phyloP scores from a whole-genome alignment of 2,113 vertebrate genomes.

The Pteropus alecto region DNA sequence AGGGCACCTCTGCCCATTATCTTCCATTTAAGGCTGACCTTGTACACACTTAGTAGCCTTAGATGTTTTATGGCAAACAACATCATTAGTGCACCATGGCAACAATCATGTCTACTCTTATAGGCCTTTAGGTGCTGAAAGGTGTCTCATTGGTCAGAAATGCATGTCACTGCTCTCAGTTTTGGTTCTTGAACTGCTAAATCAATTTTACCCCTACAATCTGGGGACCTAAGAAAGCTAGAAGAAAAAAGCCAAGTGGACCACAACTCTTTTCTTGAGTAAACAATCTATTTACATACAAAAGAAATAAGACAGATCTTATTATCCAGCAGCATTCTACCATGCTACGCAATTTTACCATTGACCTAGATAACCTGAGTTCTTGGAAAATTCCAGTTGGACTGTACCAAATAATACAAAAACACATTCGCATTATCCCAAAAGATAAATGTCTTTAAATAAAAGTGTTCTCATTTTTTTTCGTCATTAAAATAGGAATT shows the following conservation, averaged over 20 bases:
- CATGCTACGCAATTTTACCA: not conserved
- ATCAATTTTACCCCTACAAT: not conserved
- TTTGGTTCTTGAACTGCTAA: not conserved
- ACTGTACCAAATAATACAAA: not conserved
- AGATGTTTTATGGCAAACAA: not conserved
- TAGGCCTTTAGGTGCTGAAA: not conserved
- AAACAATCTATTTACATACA: not conserved
- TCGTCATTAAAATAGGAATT: not conserved
- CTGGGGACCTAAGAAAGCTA: not conserved
- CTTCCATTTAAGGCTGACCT: not conserved
- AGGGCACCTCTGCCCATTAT: not conserved
- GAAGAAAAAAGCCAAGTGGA: not conserved
- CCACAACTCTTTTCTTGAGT: not conserved
- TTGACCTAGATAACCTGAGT: not conserved
- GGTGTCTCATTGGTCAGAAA: not conserved
- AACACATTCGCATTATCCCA: not conserved
- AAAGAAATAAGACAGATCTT: not conserved
- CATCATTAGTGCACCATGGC: not conserved
- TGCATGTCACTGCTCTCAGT: not conserved
- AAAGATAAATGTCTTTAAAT: not conserved
- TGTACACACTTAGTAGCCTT: not conserved
- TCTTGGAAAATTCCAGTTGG: constrained; percentile 26
- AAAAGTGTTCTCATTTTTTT: not conserved
- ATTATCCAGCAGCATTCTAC: not conserved
- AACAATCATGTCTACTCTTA: not conserved